Evolutionary conservation across 2,888 invertebrate species (phyloP).

Genomic region (Mamestra brassicae): DNA sequence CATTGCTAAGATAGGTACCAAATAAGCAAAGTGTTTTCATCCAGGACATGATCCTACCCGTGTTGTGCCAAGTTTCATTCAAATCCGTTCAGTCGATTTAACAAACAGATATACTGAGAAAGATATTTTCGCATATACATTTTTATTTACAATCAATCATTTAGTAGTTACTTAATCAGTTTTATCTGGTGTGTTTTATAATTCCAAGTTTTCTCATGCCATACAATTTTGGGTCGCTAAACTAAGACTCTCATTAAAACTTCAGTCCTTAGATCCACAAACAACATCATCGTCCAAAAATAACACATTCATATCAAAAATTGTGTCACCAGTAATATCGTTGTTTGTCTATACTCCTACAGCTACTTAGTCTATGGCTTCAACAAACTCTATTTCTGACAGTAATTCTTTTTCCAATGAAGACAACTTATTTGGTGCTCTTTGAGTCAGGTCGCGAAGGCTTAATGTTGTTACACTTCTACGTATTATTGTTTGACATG

Average conservation of each 20-base stretch:
- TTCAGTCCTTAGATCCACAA: neutral
- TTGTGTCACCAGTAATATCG: conserved; percentile 5
- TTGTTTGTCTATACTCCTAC: conserved; percentile 12
- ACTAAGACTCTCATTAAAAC: neutral
- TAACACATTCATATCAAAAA: conserved; percentile 5
- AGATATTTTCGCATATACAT: too few relatives aligned
- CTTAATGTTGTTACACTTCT: conserved; percentile 32
- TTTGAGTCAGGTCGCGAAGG: conserved; percentile 29
- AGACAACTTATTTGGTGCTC: conserved; percentile 43
- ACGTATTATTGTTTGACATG: conserved; percentile 35
- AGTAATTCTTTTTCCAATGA: conserved; percentile 46
- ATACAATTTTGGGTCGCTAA: too few relatives aligned
- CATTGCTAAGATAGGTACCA: too few relatives aligned
- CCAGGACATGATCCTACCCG: too few relatives aligned
- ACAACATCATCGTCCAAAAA: conserved; percentile 3
- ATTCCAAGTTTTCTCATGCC: too few relatives aligned
- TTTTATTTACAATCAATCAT: too few relatives aligned
- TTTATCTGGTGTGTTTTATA: too few relatives aligned
- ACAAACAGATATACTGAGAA: too few relatives aligned
- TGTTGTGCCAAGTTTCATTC: too few relatives aligned
- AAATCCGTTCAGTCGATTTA: too few relatives aligned
- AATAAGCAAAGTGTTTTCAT: too few relatives aligned
- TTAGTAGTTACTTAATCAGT: too few relatives aligned
- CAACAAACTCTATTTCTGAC: conserved; percentile 20
- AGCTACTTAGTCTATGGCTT: conserved; percentile 10